A percentile compares a stretch with the other conserved stretches of the same genome.
Evolutionary conservation across 2,797 vertebrate species (phyloP).

Genomic region (Balearica regulorum): DNA sequence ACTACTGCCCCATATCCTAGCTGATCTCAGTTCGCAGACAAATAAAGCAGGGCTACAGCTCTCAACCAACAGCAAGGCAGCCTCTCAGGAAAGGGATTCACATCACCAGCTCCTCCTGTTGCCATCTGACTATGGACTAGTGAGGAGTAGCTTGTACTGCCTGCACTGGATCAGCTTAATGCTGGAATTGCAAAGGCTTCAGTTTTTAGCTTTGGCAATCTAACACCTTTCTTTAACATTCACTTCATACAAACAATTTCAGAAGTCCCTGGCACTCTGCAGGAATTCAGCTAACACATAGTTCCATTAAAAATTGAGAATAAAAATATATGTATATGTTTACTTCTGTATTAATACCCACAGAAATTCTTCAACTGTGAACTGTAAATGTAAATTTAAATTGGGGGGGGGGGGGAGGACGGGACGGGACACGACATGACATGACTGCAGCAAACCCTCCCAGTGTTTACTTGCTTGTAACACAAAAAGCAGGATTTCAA

Average conservation of each 20-base stretch:
- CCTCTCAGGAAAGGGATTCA: neutral
- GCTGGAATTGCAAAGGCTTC: neutral
- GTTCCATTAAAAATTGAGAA: neutral
- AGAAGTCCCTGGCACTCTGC: neutral
- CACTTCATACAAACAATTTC: neutral
- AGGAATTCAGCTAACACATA: neutral
- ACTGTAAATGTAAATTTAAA: neutral
- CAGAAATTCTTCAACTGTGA: neutral
- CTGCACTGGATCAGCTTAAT: neutral
- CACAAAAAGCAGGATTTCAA: slow-evolving; percentile 50
- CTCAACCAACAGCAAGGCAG: neutral
- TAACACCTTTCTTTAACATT: neutral
- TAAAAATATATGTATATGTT: neutral
- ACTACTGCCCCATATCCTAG: neutral
- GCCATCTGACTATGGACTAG: neutral
- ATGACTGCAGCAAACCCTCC: neutral
- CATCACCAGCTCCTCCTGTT: neutral
- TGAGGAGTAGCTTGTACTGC: neutral
- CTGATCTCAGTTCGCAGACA: neutral
- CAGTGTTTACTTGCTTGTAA: slow-evolving; percentile 19
- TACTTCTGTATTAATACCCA: neutral
- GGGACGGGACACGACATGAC: too few species aligned
- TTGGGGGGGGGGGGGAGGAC: too few species aligned
- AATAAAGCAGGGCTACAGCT: neutral
- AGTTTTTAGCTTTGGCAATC: neutral